phyloP scores from a whole-genome alignment of 2,113 vertebrate species.

The Sylvilagus bachmani region DNA sequence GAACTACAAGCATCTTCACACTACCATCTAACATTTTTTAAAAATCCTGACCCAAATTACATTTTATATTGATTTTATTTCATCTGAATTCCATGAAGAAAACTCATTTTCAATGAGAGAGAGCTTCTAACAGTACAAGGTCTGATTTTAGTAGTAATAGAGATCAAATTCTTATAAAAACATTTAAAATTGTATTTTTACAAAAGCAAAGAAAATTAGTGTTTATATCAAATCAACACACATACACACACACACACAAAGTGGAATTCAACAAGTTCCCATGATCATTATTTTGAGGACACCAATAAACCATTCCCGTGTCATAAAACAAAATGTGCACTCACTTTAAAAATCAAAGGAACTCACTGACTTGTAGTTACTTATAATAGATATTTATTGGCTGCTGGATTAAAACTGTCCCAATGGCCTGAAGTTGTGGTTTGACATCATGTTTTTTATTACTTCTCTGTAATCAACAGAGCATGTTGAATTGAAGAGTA shows the following conservation, averaged over 20 bases:
- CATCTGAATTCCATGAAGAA: neutral
- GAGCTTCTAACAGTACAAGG: neutral
- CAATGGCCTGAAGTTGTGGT: neutral
- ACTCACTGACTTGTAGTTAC: conserved; percentile 10
- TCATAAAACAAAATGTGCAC: neutral
- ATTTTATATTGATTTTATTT: conserved; percentile 52
- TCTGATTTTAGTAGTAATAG: conserved; percentile 2
- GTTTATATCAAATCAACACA: no score
- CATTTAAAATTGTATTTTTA: neutral
- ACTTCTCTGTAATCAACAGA: neutral
- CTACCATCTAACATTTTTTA: neutral
- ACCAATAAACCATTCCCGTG: neutral
- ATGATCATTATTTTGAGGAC: neutral
- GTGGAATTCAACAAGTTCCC: neutral
- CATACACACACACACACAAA: neutral
- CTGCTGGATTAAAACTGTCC: neutral
- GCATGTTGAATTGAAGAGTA: conserved; percentile 14
- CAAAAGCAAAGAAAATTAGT: conserved; percentile 28
- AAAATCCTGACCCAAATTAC: neutral
- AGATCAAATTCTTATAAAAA: conserved; percentile 16
- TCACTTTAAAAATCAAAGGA: conserved; percentile 42
- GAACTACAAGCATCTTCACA: neutral
- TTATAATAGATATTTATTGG: neutral
- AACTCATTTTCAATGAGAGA: conserved; percentile 20
- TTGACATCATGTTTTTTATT: neutral